phyloP scores from a whole-genome alignment of 2,797 vertebrate species.

The Labeo calbasu region DNA sequence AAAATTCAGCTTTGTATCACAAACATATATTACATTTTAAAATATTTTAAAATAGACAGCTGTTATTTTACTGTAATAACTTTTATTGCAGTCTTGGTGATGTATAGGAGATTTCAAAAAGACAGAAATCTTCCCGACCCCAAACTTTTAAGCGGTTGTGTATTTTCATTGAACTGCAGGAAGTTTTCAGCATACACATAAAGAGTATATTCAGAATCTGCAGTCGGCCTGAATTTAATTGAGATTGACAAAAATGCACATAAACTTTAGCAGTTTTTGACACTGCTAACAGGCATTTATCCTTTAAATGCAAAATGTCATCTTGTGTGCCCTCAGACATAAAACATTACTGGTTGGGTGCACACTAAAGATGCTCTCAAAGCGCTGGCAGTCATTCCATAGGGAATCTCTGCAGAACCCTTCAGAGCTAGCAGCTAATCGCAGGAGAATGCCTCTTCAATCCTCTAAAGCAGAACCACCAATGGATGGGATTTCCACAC shows the following conservation, averaged over 20 bases:
- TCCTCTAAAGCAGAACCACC: constrained; percentile 70
- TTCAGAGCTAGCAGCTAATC: constrained; percentile 68
- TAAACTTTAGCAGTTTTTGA: constrained; percentile 2
- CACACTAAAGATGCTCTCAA: constrained; percentile 61
- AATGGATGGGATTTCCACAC: constrained; percentile 72
- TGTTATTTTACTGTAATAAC: background rate
- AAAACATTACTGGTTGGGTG: constrained; percentile 61
- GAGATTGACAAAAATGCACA: background rate
- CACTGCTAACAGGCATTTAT: constrained; percentile 55
- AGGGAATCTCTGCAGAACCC: constrained; percentile 68
- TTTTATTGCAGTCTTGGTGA: background rate
- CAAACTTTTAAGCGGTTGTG: background rate
- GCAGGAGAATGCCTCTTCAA: constrained; percentile 71
- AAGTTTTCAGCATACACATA: background rate
- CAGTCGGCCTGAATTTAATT: background rate
- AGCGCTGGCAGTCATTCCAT: constrained; percentile 67
- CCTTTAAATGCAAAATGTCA: constrained; percentile 53
- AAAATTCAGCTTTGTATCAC: background rate
- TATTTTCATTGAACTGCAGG: background rate
- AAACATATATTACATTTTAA: background rate
- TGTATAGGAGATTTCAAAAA: background rate
- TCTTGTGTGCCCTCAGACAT: constrained; percentile 63
- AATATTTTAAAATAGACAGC: background rate
- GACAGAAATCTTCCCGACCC: background rate
- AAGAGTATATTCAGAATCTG: background rate